Evolutionary conservation across 2,797 vertebrate genomes (phyloP).

Genomic region (Synaphobranchus kaupii): DNA sequence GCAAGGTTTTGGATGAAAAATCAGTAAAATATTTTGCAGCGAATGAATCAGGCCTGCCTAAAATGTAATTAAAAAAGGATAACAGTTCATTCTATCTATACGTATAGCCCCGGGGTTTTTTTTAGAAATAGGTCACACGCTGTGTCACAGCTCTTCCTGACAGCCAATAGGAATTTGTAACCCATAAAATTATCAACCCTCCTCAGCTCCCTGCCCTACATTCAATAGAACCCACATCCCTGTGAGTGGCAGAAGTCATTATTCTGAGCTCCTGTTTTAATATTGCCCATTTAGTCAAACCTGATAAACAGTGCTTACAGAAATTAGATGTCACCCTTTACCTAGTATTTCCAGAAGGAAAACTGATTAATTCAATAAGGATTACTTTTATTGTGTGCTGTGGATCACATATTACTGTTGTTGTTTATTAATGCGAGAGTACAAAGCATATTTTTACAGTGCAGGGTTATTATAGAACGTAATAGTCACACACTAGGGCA

Average conservation of each 20-base stretch:
- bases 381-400: slow-evolving; percentile 61
- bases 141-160: slow-evolving; percentile 77
- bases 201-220: slow-evolving; percentile 80
- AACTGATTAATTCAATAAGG: slow-evolving; percentile 72
- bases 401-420: slow-evolving; percentile 56
- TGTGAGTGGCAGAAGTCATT: slow-evolving; percentile 82
- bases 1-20: slow-evolving; percentile 53
- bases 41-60: slow-evolving; percentile 72
- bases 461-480: slow-evolving; percentile 45
- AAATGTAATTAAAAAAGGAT: slow-evolving; percentile 87
- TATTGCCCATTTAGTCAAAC: slow-evolving; percentile 77
- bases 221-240: slow-evolving; percentile 69
- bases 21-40: slow-evolving; percentile 56
- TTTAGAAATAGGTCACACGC: slow-evolving; percentile 83
- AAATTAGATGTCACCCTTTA: slow-evolving; percentile 69
- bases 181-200: slow-evolving; percentile 78
- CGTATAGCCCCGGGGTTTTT: slow-evolving; percentile 69
- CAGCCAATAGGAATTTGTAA: slow-evolving; percentile 77
- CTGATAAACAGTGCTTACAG: slow-evolving; percentile 67
- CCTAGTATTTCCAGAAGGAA: slow-evolving; percentile 56
- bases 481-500: neutral
- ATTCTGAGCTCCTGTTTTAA: slow-evolving; percentile 77
- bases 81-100: slow-evolving; percentile 80
- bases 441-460: slow-evolving; percentile 58
- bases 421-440: slow-evolving; percentile 57